Percentiles rank a stretch among this genome's conserved stretches.
Evolutionary conservation across 1,140 invertebrate genomes (phyloP).

Genomic region (Scaptodrosophila lebanonensis): DNA sequence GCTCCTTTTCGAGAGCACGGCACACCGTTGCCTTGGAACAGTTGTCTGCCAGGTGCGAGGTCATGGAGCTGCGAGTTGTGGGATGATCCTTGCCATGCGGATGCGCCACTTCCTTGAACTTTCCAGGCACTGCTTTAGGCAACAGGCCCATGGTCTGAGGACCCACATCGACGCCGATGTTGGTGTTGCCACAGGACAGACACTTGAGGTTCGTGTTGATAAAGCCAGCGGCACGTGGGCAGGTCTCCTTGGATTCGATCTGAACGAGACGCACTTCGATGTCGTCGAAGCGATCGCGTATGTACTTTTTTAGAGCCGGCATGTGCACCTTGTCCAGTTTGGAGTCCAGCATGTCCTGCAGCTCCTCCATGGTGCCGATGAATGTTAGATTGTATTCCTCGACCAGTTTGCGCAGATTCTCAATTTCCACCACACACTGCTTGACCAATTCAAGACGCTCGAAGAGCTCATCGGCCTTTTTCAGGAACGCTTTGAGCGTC

Average conservation of each 20-base stretch:
- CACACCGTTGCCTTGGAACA: slow-evolving; percentile 37
- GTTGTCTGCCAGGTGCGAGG: not conserved
- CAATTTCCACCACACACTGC: slow-evolving; percentile 62
- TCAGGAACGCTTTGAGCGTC: slow-evolving; percentile 34
- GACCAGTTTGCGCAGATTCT: slow-evolving; percentile 35
- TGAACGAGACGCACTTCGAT: slow-evolving; percentile 37
- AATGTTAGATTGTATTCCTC: slow-evolving; percentile 57
- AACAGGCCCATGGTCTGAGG: slow-evolving; percentile 30
- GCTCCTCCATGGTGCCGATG: slow-evolving; percentile 67
- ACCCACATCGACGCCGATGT: slow-evolving; percentile 48
- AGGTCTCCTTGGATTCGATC: slow-evolving; percentile 50
- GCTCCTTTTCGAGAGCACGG: slow-evolving; percentile 50
- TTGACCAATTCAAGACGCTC: slow-evolving; percentile 50
- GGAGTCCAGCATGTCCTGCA: slow-evolving; percentile 73
- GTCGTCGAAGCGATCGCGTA: slow-evolving; percentile 57
- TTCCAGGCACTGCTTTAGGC: slow-evolving; percentile 40
- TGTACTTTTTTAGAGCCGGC: slow-evolving; percentile 67
- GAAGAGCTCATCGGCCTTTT: slow-evolving; percentile 39
- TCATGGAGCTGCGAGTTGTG: not conserved
- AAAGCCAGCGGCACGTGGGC: slow-evolving; percentile 58
- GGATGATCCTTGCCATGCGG: no score
- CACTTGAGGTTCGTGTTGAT: slow-evolving; percentile 39
- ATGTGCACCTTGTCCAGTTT: slow-evolving; percentile 71
- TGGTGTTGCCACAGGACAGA: slow-evolving; percentile 46
- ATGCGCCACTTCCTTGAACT: no score